Base-by-base conservation (phyloP, 92 coral and sea anemone species). In the Paragorgia papillata region DNA sequence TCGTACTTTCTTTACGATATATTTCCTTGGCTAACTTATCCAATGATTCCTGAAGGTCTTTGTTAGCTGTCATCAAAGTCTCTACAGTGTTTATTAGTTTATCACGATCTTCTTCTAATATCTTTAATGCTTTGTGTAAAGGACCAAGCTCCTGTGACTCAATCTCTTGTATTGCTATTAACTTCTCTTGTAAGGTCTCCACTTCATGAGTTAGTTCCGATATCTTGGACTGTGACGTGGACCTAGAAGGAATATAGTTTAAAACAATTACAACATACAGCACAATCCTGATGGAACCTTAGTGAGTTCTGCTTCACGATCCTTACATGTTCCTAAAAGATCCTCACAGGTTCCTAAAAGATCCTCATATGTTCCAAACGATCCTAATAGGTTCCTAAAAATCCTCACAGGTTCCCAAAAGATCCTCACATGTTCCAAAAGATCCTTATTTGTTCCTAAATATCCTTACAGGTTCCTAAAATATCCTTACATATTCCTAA, bases 1-100 rank as follows among this genome's bases (percentile, higher is more conserved):
- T 76, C 70, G 88, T 96, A 29, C 71, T 84, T 58, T 83, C 88
- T 66, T 86, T 90, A 43, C 86, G 69, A 56, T 84, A 86, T 28
- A 92, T 80, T 53, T 92, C 97, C 50, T 82, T 79, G 60, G 91
- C 96, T 48, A 92, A 84, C 3, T 63, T 60, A 54, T 90, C 97
- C 41, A 88, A 86, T 65, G 87, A 80, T 58, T 83, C 80, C 41
- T 90, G 97, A 27, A 90, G 76, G 34, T 92, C 96, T 60, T 78
- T 84, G 81, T 92, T 90, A 21, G 91, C 80, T 18, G 82, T 80
- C 74, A 92, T 46, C 9, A 85, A 85, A 56, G 90, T 82, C 41
- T 85, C 92, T 21, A 92, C 78, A 74, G 91, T 88, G 17, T 86
- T 88, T 5, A 89, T 20, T 64, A 88, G 44, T 35, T 86, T 84